A percentile compares a stretch with the other conserved stretches of the same genome.
Conservation (phyloP, 2,888 invertebrate genomes). For the Scelioninae gen. 1 region DNA sequence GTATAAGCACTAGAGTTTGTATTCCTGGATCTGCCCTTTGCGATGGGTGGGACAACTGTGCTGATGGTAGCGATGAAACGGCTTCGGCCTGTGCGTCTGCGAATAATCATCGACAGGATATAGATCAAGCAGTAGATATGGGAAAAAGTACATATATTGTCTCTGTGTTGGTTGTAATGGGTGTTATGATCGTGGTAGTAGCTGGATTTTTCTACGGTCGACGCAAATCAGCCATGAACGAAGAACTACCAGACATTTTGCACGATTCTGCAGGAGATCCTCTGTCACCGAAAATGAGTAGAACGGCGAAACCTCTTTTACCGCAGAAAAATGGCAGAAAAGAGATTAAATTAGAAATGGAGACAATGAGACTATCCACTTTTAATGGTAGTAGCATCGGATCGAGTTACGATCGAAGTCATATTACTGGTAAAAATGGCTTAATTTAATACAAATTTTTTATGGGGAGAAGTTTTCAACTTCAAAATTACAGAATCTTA, state of each 20-base stretch:
- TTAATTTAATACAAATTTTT: not conserved
- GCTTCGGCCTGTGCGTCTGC: conserved; percentile 86
- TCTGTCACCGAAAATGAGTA: conserved; percentile 85
- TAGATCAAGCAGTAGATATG: conserved; percentile 76
- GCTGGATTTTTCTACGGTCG: conserved; percentile 86
- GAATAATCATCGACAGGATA: conserved; percentile 84
- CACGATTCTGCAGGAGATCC: conserved; percentile 89
- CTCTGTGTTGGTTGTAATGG: conserved; percentile 86
- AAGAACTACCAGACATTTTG: conserved; percentile 85
- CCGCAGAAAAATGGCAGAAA: conserved; percentile 82
- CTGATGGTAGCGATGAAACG: conserved; percentile 89
- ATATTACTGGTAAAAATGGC: conserved; percentile 87
- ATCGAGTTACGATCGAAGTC: conserved; percentile 89
- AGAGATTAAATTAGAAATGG: conserved; percentile 82
- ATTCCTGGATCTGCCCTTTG: too few species aligned
- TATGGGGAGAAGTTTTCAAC: too few species aligned
- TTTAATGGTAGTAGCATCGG: conserved; percentile 87
- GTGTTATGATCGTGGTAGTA: conserved; percentile 85
- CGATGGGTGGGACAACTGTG: conserved; percentile 91
- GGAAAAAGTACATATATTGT: conserved; percentile 86
- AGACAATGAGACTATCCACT: conserved; percentile 88
- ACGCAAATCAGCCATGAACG: conserved; percentile 84
- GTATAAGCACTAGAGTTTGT: too few species aligned
- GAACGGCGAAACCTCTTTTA: conserved; percentile 83
- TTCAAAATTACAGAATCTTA: too few species aligned